Evolutionary conservation across 2,113 vertebrate species (phyloP).

Genomic region (Cryptomyrus ogoouensis): DNA sequence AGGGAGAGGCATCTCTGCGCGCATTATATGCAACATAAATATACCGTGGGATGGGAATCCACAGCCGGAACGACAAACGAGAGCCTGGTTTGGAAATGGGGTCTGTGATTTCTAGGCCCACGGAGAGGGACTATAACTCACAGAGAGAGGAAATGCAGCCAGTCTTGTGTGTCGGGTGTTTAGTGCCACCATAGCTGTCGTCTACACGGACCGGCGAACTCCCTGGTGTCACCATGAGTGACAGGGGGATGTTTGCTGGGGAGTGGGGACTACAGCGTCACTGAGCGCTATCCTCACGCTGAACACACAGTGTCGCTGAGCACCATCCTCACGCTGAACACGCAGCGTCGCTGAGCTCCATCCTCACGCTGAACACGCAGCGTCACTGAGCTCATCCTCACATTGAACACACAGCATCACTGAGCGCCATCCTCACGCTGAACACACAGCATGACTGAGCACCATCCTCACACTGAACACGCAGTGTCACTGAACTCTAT

Average conservation of each 20-base stretch:
- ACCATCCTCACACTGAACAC: neutral
- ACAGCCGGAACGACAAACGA: neutral
- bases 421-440: neutral
- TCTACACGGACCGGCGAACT: neutral
- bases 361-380: neutral
- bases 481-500: neutral
- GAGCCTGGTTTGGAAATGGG: neutral
- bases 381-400: neutral
- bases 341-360: neutral
- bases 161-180: neutral
- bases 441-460: neutral
- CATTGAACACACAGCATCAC: neutral
- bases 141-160: neutral
- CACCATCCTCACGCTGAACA: neutral
- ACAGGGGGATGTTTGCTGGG: neutral
- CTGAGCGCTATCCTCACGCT: neutral
- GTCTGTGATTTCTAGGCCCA: neutral
- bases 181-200: neutral
- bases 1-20: neutral
- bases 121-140: neutral
- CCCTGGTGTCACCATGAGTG: neutral
- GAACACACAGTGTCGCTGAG: neutral
- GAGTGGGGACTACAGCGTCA: neutral
- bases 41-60: neutral
- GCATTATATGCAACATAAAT: slow-evolving; percentile 7